phyloP scores from a whole-genome alignment of 35 echinoderm and acorn worm genomes.

The Anneissia japonica region DNA sequence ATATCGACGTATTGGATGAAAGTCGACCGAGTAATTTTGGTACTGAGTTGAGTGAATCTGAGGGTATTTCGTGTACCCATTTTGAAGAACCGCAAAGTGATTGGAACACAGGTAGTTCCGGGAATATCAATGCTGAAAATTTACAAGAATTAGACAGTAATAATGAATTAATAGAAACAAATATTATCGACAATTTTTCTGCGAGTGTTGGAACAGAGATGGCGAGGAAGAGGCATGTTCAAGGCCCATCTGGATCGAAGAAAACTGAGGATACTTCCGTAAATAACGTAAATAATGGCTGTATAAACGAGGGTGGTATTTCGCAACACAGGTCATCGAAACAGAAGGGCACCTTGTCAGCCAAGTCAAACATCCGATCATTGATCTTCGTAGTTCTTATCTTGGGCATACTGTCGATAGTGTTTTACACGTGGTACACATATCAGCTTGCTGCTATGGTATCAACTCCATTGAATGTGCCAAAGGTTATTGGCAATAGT shows the following conservation, averaged over 20 bases:
- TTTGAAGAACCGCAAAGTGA: not conserved
- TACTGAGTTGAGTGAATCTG: not conserved
- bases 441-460: not conserved
- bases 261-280: not conserved
- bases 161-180: not conserved
- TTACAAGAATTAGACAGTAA: not conserved
- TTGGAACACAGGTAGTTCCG: not conserved
- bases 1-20: not conserved
- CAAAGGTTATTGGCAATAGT: constrained; percentile 51
- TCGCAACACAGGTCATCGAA: not conserved
- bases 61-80: not conserved
- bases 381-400: not conserved
- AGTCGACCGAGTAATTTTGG: not conserved
- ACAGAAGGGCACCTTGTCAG: not conserved
- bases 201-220: not conserved
- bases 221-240: not conserved
- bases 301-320: not conserved
- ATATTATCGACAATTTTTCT: not conserved
- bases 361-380: not conserved
- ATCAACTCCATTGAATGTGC: constrained; percentile 55
- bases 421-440: not conserved
- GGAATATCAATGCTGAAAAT: not conserved
- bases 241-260: not conserved
- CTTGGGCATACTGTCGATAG: not conserved
- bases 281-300: not conserved